Percentiles rank a stretch among this genome's conserved stretches.
Conservation (phyloP, 2,888 invertebrate genomes). For the Xanthorhoe designata region DNA sequence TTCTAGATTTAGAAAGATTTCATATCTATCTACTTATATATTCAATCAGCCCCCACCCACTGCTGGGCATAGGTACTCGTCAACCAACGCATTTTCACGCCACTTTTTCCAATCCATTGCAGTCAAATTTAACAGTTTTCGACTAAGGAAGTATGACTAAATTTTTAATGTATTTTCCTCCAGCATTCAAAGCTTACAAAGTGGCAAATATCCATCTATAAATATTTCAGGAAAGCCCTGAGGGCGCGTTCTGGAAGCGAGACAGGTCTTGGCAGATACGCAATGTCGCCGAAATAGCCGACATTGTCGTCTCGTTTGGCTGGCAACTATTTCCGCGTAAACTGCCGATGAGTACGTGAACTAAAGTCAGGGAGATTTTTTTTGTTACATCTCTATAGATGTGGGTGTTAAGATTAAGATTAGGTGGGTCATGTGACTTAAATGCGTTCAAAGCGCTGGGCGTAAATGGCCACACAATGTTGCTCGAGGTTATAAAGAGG, state of each 20-base stretch:
- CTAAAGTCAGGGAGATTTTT: background rate
- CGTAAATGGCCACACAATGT: too few relatives aligned
- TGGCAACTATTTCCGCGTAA: constrained; percentile 65
- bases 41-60: too few relatives aligned
- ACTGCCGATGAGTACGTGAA: constrained; percentile 41
- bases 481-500: too few relatives aligned
- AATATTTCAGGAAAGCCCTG: constrained; percentile 63
- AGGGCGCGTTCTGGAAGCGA: constrained; percentile 54
- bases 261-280: constrained; percentile 63
- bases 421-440: background rate
- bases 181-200: constrained; percentile 9
- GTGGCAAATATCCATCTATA: constrained; percentile 42
- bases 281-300: constrained; percentile 69
- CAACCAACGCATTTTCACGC: too few relatives aligned
- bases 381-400: too few relatives aligned
- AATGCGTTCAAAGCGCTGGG: background rate
- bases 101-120: too few relatives aligned
- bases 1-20: too few relatives aligned
- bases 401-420: background rate
- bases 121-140: too few relatives aligned
- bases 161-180: background rate
- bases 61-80: too few relatives aligned
- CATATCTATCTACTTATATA: too few relatives aligned
- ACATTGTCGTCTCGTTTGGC: constrained; percentile 72
- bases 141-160: too few relatives aligned